These are phyloP conservation scores for Chlorops oryzae DNA, from an alignment of 1,140 invertebrate genomes.

Conservation along the genomic window DNA sequence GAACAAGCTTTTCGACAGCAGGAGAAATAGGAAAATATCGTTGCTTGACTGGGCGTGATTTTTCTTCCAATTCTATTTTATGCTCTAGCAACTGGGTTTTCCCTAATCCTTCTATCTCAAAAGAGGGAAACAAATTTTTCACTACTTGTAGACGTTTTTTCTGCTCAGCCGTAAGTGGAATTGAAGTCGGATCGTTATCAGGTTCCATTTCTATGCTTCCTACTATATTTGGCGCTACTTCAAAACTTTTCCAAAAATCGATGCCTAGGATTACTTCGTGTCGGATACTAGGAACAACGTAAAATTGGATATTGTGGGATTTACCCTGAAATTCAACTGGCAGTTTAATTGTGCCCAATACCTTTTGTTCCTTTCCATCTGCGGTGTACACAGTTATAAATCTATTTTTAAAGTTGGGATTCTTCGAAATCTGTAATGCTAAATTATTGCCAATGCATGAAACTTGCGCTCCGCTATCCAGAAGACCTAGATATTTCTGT, in stretches of 20 bases:
- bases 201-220: background rate
- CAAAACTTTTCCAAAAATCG: constrained; percentile 3
- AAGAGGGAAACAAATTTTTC: background rate
- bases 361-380: constrained; percentile 1
- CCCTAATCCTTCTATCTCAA: constrained; percentile 7
- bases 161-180: background rate
- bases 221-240: background rate
- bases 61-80: constrained; percentile 1
- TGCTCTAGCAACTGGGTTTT: constrained; percentile 1
- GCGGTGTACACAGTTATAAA: background rate
- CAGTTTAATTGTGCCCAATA: background rate
- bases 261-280: constrained; percentile 1
- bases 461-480: background rate
- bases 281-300: background rate
- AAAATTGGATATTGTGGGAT: background rate
- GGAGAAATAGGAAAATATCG: constrained; percentile 1
- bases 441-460: background rate
- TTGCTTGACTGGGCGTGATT: constrained; percentile 7
- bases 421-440: background rate
- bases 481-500: background rate
- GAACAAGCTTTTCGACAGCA: too few species aligned
- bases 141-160: background rate
- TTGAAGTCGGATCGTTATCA: background rate
- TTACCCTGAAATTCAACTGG: background rate
- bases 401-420: background rate